Evolutionary conservation across 2,888 invertebrate genomes (phyloP).

Genomic region (Apamea epomidion): DNA sequence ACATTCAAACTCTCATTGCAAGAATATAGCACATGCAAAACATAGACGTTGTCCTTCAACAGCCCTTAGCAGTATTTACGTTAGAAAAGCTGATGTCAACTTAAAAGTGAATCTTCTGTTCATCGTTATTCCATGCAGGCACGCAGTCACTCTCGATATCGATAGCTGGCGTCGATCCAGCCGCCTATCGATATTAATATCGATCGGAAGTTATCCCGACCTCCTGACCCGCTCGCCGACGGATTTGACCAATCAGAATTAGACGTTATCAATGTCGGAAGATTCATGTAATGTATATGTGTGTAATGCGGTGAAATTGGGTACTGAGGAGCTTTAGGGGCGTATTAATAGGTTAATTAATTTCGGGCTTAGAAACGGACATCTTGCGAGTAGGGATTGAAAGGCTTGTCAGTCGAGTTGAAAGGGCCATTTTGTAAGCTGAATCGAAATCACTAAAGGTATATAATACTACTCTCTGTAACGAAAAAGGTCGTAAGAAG

Average conservation of each 20-base stretch:
- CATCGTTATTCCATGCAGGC: background rate
- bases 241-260: slow-evolving; percentile 27
- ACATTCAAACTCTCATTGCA: background rate
- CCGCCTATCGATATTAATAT: slow-evolving; percentile 56
- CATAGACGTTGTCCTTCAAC: background rate
- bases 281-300: slow-evolving; percentile 10
- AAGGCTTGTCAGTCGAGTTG: background rate
- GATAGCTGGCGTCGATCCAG: slow-evolving; percentile 65
- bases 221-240: slow-evolving; percentile 39
- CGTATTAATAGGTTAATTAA: slow-evolving; percentile 4
- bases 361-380: background rate
- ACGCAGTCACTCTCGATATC: slow-evolving; percentile 27
- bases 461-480: background rate
- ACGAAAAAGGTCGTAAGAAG: background rate
- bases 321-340: background rate
- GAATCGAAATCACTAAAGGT: background rate
- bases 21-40: background rate
- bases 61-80: background rate
- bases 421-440: background rate
- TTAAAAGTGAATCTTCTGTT: background rate
- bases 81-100: background rate
- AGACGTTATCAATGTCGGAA: slow-evolving; percentile 14
- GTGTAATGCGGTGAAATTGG: background rate
- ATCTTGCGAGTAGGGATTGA: slow-evolving; percentile 1
- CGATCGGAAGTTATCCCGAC: slow-evolving; percentile 62